A percentile compares a stretch with the other conserved stretches of the same genome.
phyloP scores from a whole-genome alignment of 2,113 vertebrate genomes.

The Melospiza georgiana region DNA sequence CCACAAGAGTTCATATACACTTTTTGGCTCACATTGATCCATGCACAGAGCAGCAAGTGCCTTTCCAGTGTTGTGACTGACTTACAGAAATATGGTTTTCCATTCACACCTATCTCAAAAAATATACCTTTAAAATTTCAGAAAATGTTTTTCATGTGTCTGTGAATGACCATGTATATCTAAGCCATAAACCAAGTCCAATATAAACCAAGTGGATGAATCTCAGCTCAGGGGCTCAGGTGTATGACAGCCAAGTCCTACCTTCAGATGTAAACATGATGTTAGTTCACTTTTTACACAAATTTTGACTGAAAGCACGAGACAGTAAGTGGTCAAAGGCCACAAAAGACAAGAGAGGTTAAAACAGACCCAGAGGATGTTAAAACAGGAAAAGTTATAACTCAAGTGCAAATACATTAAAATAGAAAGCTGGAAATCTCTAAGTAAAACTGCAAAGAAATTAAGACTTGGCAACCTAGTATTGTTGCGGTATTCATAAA shows the following conservation, averaged over 20 bases:
- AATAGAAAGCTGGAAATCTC: not conserved
- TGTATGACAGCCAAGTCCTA: not conserved
- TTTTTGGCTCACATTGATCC: not conserved
- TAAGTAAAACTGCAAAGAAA: not conserved
- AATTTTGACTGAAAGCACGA: not conserved
- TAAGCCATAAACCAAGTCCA: not conserved
- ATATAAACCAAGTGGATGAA: not conserved
- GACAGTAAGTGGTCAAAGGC: not conserved
- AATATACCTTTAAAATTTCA: not conserved
- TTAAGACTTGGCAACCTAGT: fast-evolving
- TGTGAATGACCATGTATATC: not conserved
- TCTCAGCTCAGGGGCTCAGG: not conserved
- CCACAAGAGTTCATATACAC: too few species aligned
- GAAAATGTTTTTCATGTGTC: not conserved
- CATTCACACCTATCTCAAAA: not conserved
- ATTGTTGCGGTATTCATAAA: not conserved
- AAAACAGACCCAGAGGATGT: not conserved
- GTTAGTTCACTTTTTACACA: not conserved
- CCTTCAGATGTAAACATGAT: not conserved
- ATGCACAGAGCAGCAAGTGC: not conserved
- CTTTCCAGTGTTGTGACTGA: not conserved
- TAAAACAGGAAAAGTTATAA: not conserved
- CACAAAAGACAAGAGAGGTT: not conserved
- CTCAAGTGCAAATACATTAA: not conserved
- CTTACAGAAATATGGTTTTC: not conserved